Conservation (phyloP, 92 coral and sea anemone genomes). For the Pocillopora meandrina region DNA sequence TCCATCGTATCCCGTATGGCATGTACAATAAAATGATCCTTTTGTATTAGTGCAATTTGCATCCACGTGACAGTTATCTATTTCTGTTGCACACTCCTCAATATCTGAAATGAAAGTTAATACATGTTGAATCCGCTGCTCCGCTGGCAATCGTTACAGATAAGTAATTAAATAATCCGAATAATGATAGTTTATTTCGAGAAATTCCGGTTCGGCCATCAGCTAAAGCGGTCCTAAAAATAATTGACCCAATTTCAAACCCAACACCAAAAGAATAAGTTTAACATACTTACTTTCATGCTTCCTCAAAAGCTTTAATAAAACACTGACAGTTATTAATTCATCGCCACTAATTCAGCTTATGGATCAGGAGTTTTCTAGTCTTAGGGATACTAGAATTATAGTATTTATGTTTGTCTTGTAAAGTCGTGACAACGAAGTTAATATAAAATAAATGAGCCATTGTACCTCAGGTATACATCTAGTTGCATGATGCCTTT, state of each 20-base stretch:
- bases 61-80: slow-evolving; percentile 70
- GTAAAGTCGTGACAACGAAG: background rate
- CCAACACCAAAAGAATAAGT: background rate
- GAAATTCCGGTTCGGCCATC: background rate
- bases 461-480: background rate
- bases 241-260: background rate
- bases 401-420: background rate
- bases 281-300: slow-evolving; percentile 45
- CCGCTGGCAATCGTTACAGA: no score
- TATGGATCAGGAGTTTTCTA: slow-evolving; percentile 6
- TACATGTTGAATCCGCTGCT: background rate
- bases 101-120: slow-evolving; percentile 17
- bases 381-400: background rate
- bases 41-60: slow-evolving; percentile 78
- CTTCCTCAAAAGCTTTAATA: slow-evolving; percentile 35
- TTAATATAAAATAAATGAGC: background rate
- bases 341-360: background rate
- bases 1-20: slow-evolving; percentile 79
- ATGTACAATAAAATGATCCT: slow-evolving; percentile 80
- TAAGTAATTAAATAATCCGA: no score
- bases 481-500: background rate
- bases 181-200: background rate
- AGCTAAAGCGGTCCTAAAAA: background rate
- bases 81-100: slow-evolving; percentile 36
- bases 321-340: slow-evolving; percentile 39